Conservation (phyloP, 1,140 invertebrate species). For the Meloidogyne hapla region DNA sequence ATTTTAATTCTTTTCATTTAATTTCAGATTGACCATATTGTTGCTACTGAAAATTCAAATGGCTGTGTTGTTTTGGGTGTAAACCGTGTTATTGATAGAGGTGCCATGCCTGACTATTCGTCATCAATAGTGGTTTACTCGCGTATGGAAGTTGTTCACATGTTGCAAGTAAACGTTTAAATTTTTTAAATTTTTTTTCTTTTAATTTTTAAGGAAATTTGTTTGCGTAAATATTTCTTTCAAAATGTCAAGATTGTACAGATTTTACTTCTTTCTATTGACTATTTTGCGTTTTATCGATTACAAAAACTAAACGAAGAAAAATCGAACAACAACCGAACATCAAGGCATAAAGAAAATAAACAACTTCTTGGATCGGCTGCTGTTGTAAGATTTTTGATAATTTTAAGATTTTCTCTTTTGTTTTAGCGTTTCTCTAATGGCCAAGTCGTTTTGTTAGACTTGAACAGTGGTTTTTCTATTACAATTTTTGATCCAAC, state of each 20-base stretch:
- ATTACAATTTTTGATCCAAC: constrained; percentile 10
- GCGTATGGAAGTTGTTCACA: constrained; percentile 30
- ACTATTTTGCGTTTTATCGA: constrained; percentile 24
- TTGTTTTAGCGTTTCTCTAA: constrained; percentile 18
- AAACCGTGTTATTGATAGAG: constrained; percentile 2
- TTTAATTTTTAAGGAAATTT: constrained; percentile 18
- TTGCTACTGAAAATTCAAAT: constrained; percentile 18
- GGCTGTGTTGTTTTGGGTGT: constrained; percentile 30
- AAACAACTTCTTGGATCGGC: not conserved
- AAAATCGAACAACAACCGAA: not conserved
- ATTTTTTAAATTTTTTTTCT: not conserved
- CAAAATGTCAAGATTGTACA: constrained; percentile 17
- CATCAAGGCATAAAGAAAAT: not conserved
- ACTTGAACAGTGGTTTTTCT: constrained; percentile 19
- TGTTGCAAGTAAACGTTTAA: constrained; percentile 27
- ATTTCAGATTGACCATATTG: constrained; percentile 30
- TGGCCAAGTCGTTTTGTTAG: constrained; percentile 14
- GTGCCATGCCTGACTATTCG: not conserved
- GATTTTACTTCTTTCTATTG: constrained; percentile 20
- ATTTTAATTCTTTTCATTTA: not conserved
- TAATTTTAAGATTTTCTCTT: not conserved
- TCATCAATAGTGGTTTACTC: constrained; percentile 30
- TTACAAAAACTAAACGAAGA: not conserved
- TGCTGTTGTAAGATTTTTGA: constrained; percentile 11
- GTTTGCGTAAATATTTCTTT: constrained; percentile 16